Conservation (phyloP, 2,113 vertebrate genomes). For the Illadopsis cleaveri region DNA sequence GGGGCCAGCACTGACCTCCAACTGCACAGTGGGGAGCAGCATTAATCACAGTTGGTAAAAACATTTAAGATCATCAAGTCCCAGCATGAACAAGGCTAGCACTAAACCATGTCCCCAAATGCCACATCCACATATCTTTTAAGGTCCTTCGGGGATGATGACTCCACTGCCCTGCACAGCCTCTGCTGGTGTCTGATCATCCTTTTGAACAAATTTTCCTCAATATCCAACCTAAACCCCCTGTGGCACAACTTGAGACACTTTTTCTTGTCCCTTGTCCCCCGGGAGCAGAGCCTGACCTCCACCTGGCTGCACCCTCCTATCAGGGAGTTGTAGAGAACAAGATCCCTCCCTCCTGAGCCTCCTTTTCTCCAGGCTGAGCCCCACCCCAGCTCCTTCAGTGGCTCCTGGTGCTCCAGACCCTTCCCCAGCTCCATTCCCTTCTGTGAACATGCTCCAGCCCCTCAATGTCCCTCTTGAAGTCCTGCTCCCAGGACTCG, state of each 20-base stretch:
- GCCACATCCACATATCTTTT: background rate
- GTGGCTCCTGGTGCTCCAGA: background rate
- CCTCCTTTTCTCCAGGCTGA: background rate
- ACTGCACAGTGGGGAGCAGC: background rate
- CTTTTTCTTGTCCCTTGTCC: background rate
- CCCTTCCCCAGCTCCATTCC: background rate
- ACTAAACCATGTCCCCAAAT: background rate
- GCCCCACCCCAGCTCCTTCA: background rate
- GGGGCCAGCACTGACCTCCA: fast-evolving
- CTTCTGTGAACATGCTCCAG: background rate
- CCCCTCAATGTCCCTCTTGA: background rate
- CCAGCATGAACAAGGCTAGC: background rate
- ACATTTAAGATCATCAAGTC: background rate
- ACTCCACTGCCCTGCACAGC: background rate
- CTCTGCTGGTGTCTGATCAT: background rate
- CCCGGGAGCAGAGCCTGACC: background rate
- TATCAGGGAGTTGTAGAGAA: background rate
- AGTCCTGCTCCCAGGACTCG: background rate
- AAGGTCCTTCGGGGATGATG: background rate
- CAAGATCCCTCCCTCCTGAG: background rate
- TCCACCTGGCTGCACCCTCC: background rate
- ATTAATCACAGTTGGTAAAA: background rate
- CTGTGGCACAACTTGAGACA: background rate
- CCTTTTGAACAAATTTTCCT: background rate
- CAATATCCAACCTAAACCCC: background rate